A percentile compares a stretch with the other conserved stretches of the same genome.
Evolutionary conservation across 2,888 invertebrate species (phyloP).

Genomic region (Tribolium freemani): DNA sequence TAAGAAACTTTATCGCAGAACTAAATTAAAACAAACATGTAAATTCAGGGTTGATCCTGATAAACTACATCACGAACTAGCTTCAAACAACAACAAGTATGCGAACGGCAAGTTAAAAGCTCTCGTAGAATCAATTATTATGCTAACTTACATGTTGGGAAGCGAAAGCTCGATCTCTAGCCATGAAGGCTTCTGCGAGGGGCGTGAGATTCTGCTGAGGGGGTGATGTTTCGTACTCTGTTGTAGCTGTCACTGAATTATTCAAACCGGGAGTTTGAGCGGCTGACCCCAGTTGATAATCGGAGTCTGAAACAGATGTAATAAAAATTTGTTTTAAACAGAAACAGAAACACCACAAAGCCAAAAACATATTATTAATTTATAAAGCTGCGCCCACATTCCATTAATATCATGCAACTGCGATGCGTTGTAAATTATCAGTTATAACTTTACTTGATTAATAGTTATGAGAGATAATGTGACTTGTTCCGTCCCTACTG

Average conservation of each 20-base stretch:
- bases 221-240: slow-evolving; percentile 61
- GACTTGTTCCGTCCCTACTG: no score
- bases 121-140: slow-evolving; percentile 55
- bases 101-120: slow-evolving; percentile 42
- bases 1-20: slow-evolving; percentile 46
- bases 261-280: slow-evolving; percentile 76
- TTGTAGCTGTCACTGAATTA: slow-evolving; percentile 63
- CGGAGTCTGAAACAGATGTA: slow-evolving; percentile 72
- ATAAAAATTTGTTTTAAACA: slow-evolving; percentile 12
- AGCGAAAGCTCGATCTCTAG: slow-evolving; percentile 63
- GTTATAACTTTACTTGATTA: neutral
- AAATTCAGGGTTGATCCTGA: slow-evolving; percentile 40
- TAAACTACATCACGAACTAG: slow-evolving; percentile 42
- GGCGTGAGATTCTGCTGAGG: slow-evolving; percentile 60
- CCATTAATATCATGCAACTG: neutral
- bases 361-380: neutral
- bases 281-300: slow-evolving; percentile 80
- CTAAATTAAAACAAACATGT: slow-evolving; percentile 48
- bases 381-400: neutral
- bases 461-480: neutral
- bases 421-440: neutral
- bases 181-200: slow-evolving; percentile 66
- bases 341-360: neutral
- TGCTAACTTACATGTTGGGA: slow-evolving; percentile 65
- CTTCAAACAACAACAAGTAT: slow-evolving; percentile 43